Evolutionary conservation across 1,140 invertebrate genomes (phyloP).

Genomic region (Brachionus manjavacas): DNA sequence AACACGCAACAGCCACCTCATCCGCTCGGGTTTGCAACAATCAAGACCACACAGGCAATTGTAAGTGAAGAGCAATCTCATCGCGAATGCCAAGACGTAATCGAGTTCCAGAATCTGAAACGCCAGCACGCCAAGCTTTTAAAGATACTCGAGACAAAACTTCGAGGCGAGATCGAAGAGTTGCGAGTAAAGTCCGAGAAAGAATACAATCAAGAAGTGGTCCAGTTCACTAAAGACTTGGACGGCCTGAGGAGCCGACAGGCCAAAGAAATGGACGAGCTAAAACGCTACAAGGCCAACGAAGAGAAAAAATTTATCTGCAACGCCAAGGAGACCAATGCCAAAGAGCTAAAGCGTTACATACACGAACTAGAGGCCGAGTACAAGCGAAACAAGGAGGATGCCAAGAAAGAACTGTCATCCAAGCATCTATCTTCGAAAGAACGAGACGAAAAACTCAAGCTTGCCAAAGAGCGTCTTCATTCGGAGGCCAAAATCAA

Average conservation of each 20-base stretch:
- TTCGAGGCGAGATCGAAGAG: slow-evolving; percentile 87
- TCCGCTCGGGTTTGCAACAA: slow-evolving; percentile 23
- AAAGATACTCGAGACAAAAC: slow-evolving; percentile 76
- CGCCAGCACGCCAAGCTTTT: slow-evolving; percentile 22
- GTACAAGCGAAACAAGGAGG: slow-evolving; percentile 94
- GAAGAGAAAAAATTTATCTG: slow-evolving; percentile 88
- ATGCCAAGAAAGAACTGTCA: slow-evolving; percentile 67
- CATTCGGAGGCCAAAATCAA: slow-evolving; percentile 43
- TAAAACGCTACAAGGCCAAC: slow-evolving; percentile 47
- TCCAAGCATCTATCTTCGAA: background rate
- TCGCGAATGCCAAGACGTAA: slow-evolving; percentile 25
- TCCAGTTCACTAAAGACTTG: slow-evolving; percentile 83
- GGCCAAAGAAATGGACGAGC: slow-evolving; percentile 73
- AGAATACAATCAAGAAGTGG: slow-evolving; percentile 86
- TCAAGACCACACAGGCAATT: slow-evolving; percentile 39
- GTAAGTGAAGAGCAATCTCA: slow-evolving; percentile 42
- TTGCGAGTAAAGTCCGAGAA: slow-evolving; percentile 90
- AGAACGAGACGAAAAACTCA: slow-evolving; percentile 18
- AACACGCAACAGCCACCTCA: background rate
- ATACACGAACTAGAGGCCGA: slow-evolving; percentile 88
- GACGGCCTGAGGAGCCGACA: slow-evolving; percentile 82
- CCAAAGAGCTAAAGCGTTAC: slow-evolving; percentile 80
- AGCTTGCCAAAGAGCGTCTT: slow-evolving; percentile 32
- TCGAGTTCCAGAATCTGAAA: slow-evolving; percentile 37
- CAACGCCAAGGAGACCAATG: slow-evolving; percentile 80